Percentiles rank a stretch among this genome's conserved stretches.
Evolutionary conservation across 2,888 invertebrate species (phyloP).

Genomic region (Dioctria rufipes): DNA sequence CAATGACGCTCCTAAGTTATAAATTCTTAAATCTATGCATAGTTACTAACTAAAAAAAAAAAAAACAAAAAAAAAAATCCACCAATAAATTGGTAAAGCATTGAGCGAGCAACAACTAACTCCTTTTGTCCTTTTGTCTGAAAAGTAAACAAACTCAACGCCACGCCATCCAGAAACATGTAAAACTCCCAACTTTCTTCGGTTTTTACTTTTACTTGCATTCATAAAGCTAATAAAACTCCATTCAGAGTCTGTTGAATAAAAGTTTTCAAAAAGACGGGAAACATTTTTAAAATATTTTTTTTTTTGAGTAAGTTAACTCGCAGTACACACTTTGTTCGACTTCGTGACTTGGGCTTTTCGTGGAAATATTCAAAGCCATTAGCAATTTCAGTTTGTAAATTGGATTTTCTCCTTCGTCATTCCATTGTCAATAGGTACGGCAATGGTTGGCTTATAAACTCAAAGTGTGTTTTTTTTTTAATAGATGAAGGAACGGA

Average conservation of each 20-base stretch:
- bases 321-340: conserved; percentile 18
- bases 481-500: conserved; percentile 3
- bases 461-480: background rate
- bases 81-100: background rate
- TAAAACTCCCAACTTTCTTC: conserved; percentile 16
- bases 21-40: too few species aligned
- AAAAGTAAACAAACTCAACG: background rate
- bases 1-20: too few species aligned
- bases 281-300: conserved; percentile 17
- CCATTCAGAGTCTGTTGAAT: conserved; percentile 8
- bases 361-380: conserved; percentile 32
- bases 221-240: conserved; percentile 5
- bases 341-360: conserved; percentile 24
- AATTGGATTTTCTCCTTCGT: conserved; percentile 38
- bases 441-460: conserved; percentile 7
- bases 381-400: conserved; percentile 45
- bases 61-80: background rate
- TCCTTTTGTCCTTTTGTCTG: background rate
- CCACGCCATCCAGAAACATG: background rate
- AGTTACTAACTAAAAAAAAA: too few species aligned
- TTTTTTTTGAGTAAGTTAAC: background rate
- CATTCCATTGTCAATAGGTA: conserved; percentile 28
- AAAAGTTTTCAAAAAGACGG: conserved; percentile 12
- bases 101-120: background rate
- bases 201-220: background rate